phyloP scores from a whole-genome alignment of 2,113 vertebrate species.

The Grammomys surdaster region DNA sequence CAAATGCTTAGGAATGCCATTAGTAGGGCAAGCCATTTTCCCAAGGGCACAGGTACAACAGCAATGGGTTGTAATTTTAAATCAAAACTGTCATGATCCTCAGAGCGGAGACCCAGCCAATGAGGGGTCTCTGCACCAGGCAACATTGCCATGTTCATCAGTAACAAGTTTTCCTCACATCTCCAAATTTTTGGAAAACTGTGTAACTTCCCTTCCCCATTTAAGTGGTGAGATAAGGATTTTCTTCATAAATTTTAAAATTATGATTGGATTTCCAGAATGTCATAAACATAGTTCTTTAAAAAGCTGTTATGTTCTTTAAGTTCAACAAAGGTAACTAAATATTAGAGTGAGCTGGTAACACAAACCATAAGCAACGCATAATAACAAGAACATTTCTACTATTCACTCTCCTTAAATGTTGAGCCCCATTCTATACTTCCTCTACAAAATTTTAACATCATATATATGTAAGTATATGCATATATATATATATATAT shows the following conservation, averaged over 20 bases:
- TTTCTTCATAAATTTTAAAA: slow-evolving; percentile 5
- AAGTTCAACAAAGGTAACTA: neutral
- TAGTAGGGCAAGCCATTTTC: neutral
- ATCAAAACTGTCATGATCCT: neutral
- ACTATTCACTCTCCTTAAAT: neutral
- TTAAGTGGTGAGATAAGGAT: neutral
- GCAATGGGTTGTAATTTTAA: too few species aligned
- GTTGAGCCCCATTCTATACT: neutral
- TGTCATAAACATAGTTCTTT: neutral
- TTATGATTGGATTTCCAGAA: neutral
- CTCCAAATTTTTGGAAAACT: neutral
- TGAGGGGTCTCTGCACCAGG: rapidly evolving
- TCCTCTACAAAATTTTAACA: neutral
- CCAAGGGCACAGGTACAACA: neutral
- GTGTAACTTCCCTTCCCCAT: neutral
- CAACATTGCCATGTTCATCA: rapidly evolving
- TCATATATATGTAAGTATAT: neutral
- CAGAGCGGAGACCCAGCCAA: neutral
- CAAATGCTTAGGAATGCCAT: neutral
- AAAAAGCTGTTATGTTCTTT: neutral
- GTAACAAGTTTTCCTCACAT: neutral
- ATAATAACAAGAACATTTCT: neutral
- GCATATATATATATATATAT: neutral
- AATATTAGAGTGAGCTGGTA: neutral
- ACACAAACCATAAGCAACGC: neutral